Evolutionary conservation across 2,888 invertebrate genomes (phyloP), one percentile per base, ranked within the genome.

Genomic region (Acholoe squamosa): DNA sequence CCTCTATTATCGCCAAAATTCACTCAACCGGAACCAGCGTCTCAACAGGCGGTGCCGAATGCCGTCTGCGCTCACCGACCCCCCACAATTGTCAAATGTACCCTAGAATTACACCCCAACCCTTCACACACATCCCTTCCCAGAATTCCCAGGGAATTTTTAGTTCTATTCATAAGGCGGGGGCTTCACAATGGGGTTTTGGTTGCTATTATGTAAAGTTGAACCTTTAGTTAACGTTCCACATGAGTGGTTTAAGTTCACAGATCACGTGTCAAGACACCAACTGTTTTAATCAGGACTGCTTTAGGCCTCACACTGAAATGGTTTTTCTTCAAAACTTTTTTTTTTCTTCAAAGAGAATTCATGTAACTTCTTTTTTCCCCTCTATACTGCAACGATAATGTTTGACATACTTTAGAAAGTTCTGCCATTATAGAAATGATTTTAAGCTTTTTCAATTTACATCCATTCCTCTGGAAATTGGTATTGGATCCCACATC

Each of bases 1-100:
- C 43, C 34, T 22, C 80, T 80, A 80, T 80, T 80, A 43, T 80
- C 80, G 43, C 80, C n/a, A 34, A 80, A 7, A 33, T 3, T 22
- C 80, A 43, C 1, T 71, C 28, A 28, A 5, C 71, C 71, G 71
- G 19, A 25, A 28, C 71, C 22, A 19, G 22, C 61, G 71, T 28
- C 71, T 28, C 71, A 28, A 71, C 71, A 71, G 71, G 71, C 71
- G 71, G 71, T 28, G 25, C n/a, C 25, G 3, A 28, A 7, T 14
- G n/a, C 7, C 28, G n/a, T 28, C 28, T 71, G 28, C 71, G 71
- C 71, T 71, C 28, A 19, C 61, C 61, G 31, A 71, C 71, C 28
- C 14, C 61, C 71, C 71, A 28, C 28, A 71, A 71, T 71, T 28
- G 71, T 28, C 31, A 28, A 28, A 71, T 71, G 19, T 71, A 71